A percentile compares a stretch with the other conserved stretches of the same genome.
These are phyloP conservation scores for Yponomeuta cagnagella DNA, from an alignment of 2,888 invertebrate species.

Conservation along the genomic window DNA sequence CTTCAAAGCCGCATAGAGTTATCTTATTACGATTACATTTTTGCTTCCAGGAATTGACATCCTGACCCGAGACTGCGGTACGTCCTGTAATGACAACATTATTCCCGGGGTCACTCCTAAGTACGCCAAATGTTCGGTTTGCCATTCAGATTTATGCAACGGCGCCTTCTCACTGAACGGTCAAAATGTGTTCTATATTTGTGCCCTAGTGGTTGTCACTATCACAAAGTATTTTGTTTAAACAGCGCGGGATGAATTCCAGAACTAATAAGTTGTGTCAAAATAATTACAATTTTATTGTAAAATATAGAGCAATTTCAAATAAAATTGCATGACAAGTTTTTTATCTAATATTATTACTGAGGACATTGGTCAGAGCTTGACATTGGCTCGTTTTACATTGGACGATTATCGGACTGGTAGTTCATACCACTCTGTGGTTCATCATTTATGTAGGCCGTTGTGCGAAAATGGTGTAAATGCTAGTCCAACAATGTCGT, in stretches of 20 bases:
- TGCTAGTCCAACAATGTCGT: too few species aligned
- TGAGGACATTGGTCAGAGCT: too few species aligned
- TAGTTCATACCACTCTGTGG: too few species aligned
- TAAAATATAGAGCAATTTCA: too few species aligned
- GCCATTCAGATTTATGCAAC: conserved; percentile 52
- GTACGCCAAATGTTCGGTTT: conserved; percentile 46
- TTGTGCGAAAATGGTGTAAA: too few species aligned
- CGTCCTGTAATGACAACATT: conserved; percentile 33
- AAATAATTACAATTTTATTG: background rate
- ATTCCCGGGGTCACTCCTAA: conserved; percentile 28
- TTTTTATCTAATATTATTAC: too few species aligned
- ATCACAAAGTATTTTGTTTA: background rate
- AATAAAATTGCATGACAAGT: too few species aligned
- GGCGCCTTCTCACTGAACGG: conserved; percentile 34
- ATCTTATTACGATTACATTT: background rate
- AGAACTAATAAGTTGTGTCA: background rate
- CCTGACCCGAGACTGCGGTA: conserved; percentile 50
- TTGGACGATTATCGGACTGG: too few species aligned
- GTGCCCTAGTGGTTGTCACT: conserved; percentile 20
- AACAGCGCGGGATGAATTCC: background rate
- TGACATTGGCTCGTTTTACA: too few species aligned
- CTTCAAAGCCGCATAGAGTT: too few species aligned
- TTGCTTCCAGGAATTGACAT: conserved; percentile 38
- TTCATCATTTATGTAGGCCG: too few species aligned
- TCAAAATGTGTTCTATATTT: conserved; percentile 28